Conservation (phyloP, 2,888 invertebrate species). For the Galeruca laticollis region DNA sequence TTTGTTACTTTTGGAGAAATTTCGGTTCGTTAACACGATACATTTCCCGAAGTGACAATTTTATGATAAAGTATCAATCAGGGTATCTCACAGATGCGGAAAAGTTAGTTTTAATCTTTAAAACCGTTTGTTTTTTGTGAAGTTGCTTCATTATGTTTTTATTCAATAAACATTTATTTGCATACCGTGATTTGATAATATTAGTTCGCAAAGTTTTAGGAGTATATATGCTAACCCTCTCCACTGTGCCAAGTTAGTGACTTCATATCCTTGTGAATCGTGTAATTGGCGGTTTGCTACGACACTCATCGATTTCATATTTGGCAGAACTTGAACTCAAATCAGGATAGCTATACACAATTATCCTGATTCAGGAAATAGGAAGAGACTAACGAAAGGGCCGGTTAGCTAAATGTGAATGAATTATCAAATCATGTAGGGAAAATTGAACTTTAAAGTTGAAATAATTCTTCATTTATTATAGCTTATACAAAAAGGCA, state of each 20-base stretch:
- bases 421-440: background rate
- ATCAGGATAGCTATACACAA: slow-evolving; percentile 24
- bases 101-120: no score
- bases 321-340: slow-evolving; percentile 14
- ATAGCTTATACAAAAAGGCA: no score
- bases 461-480: no score
- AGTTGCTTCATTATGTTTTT: no score
- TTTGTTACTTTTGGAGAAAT: no score
- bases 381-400: background rate
- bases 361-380: slow-evolving; percentile 18
- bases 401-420: background rate
- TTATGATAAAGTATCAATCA: no score
- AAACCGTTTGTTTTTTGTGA: no score
- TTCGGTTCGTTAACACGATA: no score
- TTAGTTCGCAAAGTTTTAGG: slow-evolving; percentile 3
- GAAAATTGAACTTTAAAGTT: background rate
- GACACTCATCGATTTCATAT: slow-evolving; percentile 14
- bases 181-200: slow-evolving; percentile 3
- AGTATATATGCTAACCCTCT: background rate
- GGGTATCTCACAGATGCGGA: no score
- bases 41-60: no score
- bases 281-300: slow-evolving; percentile 15
- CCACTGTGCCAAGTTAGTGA: background rate
- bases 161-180: background rate
- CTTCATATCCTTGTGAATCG: background rate